A percentile compares a stretch with the other conserved stretches of the same genome.
phyloP scores from a whole-genome alignment of 2,888 invertebrate genomes.

The Micoletzkya japonica region DNA sequence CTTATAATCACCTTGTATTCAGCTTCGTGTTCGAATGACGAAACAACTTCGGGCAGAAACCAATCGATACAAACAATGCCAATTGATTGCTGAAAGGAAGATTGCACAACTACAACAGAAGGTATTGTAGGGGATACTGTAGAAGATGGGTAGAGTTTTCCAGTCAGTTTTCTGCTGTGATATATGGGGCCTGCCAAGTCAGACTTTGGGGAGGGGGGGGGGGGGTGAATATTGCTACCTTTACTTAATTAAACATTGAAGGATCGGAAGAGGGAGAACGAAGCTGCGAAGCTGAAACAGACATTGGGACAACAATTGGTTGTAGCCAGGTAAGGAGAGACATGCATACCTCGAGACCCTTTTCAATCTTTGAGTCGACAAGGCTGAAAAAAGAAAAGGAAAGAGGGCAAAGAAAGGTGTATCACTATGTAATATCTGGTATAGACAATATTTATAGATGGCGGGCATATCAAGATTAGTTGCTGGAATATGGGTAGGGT shows the following conservation, averaged over 20 bases:
- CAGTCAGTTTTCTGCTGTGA: too few relatives aligned
- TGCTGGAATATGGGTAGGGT: too few relatives aligned
- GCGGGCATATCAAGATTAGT: too few relatives aligned
- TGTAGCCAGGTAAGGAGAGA: constrained; percentile 33
- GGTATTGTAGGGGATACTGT: constrained; percentile 14
- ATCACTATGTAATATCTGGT: too few relatives aligned
- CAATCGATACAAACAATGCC: constrained; percentile 36
- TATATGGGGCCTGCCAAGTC: too few relatives aligned
- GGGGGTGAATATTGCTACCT: too few relatives aligned
- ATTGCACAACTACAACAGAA: constrained; percentile 42
- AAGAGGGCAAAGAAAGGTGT: too few relatives aligned
- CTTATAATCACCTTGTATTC: constrained; percentile 20
- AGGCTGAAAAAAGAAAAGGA: too few relatives aligned
- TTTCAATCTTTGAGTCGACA: background rate
- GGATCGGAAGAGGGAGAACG: constrained; percentile 42
- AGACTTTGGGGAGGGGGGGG: too few relatives aligned
- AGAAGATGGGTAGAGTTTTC: background rate
- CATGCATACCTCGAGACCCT: background rate
- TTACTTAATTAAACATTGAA: too few relatives aligned
- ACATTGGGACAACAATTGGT: constrained; percentile 39
- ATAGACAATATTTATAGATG: too few relatives aligned
- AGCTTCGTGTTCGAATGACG: constrained; percentile 36
- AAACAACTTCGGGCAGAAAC: constrained; percentile 40
- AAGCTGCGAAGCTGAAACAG: constrained; percentile 33
- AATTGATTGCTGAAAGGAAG: constrained; percentile 39